A percentile compares a stretch with the other conserved stretches of the same genome.
phyloP scores from a whole-genome alignment of 2,888 invertebrate genomes.

The Andrena dorsata region DNA sequence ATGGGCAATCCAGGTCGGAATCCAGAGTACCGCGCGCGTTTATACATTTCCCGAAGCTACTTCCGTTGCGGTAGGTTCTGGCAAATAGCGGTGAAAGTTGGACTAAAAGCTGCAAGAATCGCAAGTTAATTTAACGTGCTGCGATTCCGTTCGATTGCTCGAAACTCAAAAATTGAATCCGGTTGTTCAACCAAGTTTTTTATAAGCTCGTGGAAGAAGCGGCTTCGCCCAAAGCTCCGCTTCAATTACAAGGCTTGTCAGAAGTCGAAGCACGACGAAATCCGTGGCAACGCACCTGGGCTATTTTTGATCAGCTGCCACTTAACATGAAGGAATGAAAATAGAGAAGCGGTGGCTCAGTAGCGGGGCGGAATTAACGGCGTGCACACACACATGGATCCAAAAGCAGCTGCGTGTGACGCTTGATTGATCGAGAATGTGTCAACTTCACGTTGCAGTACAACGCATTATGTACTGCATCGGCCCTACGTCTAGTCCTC shows the following conservation, averaged over 20 bases:
- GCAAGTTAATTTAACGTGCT: no score
- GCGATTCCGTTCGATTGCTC: no score
- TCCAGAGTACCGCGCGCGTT: background rate
- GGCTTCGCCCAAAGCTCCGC: constrained; percentile 20
- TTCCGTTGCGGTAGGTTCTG: no score
- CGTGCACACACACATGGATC: constrained; percentile 51
- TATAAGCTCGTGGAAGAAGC: background rate
- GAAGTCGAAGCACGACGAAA: constrained; percentile 35
- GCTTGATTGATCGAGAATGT: constrained; percentile 83
- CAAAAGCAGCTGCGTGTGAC: constrained; percentile 80
- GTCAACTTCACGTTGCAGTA: constrained; percentile 83
- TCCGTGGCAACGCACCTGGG: constrained; percentile 55
- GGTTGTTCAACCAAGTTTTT: constrained; percentile 7
- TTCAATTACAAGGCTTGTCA: constrained; percentile 55
- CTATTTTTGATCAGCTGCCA: constrained; percentile 65
- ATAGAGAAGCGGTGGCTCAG: constrained; percentile 43
- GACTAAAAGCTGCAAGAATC: no score
- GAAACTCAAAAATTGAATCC: no score
- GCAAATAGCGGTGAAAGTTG: no score
- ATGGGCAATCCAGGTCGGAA: background rate
- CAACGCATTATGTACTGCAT: constrained; percentile 79
- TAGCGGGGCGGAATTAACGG: constrained; percentile 67
- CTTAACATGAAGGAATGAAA: constrained; percentile 56
- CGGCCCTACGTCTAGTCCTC: constrained; percentile 66
- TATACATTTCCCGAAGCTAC: background rate